Evolutionary conservation across 2,113 vertebrate species (phyloP).

Genomic region (Heterotilapia buettikoferi): DNA sequence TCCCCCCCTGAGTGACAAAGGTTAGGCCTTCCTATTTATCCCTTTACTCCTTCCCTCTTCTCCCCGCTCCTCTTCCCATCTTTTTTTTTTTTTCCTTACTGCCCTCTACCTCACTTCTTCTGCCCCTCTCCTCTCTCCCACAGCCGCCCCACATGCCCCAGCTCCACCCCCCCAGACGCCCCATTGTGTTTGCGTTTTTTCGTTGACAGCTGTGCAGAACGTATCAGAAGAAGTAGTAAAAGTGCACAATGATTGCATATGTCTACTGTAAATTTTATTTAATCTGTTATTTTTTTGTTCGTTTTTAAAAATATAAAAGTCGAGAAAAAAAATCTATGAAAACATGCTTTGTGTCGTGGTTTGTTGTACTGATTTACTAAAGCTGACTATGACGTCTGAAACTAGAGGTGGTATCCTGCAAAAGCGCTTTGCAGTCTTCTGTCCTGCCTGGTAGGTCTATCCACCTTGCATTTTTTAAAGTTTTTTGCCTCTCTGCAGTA

Average conservation of each 20-base stretch:
- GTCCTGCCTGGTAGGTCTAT: not conserved
- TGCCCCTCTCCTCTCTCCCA: constrained; percentile 53
- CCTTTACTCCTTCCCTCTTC: constrained; percentile 33
- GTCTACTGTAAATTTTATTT: constrained; percentile 84
- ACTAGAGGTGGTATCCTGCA: too few relatives aligned
- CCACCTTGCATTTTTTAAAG: not conserved
- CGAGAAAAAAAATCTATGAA: constrained; percentile 60
- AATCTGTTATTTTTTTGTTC: constrained; percentile 78
- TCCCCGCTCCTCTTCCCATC: constrained; percentile 18
- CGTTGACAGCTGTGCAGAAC: constrained; percentile 77
- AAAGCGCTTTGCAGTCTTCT: not conserved
- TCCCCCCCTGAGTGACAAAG: constrained; percentile 59
- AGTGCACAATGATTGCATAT: constrained; percentile 82
- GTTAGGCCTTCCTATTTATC: constrained; percentile 61
- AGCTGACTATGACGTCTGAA: not conserved
- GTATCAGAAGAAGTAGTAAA: constrained; percentile 79
- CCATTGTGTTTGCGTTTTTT: constrained; percentile 71
- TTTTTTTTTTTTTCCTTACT: constrained; percentile 27
- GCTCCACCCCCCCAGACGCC: not conserved
- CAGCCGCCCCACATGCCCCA: not conserved
- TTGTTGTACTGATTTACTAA: constrained; percentile 10
- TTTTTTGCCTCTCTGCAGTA: not conserved
- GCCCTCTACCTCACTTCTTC: constrained; percentile 74
- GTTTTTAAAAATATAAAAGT: constrained; percentile 85
- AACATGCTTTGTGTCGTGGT: constrained; percentile 23